Conservation (phyloP, 2,888 invertebrate genomes). For the Stomorhina lunata region DNA sequence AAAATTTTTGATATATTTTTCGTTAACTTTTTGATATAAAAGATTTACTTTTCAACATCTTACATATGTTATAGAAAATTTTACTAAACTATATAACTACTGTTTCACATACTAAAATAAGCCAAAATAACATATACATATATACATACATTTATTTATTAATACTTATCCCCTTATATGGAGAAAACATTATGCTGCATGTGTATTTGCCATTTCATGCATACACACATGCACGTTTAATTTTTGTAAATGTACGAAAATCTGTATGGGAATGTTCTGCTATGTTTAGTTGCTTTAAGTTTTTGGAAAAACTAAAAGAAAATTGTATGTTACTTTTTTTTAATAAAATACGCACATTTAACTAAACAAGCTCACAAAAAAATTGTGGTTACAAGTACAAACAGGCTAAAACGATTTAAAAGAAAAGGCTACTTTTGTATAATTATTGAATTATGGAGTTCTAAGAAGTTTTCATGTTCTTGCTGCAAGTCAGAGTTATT, state of each 20-base stretch:
- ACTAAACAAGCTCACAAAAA: neutral
- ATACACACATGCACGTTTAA: neutral
- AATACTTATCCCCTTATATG: neutral
- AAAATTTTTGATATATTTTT: too few relatives aligned
- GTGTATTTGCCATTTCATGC: too few relatives aligned
- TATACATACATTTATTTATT: too few relatives aligned
- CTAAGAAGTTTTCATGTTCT: too few relatives aligned
- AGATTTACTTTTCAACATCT: too few relatives aligned
- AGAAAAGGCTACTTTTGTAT: too few relatives aligned
- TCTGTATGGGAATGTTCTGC: neutral
- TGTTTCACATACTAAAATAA: neutral
- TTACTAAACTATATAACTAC: neutral
- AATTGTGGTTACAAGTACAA: too few relatives aligned
- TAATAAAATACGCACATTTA: slow-evolving; percentile 21
- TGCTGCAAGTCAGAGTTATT: too few relatives aligned
- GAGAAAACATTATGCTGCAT: slow-evolving; percentile 14
- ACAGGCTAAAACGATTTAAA: too few relatives aligned
- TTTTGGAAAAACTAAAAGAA: neutral
- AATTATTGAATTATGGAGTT: too few relatives aligned
- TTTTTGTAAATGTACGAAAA: neutral
- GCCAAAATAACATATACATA: slow-evolving; percentile 8
- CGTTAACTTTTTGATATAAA: too few relatives aligned
- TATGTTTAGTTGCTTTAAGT: neutral
- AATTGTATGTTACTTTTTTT: slow-evolving; percentile 1
- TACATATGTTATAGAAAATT: too few relatives aligned